Evolutionary conservation across 2,888 invertebrate genomes (phyloP), one percentile per base, ranked within the genome.

Genomic region (Leistus spinibarbis): DNA sequence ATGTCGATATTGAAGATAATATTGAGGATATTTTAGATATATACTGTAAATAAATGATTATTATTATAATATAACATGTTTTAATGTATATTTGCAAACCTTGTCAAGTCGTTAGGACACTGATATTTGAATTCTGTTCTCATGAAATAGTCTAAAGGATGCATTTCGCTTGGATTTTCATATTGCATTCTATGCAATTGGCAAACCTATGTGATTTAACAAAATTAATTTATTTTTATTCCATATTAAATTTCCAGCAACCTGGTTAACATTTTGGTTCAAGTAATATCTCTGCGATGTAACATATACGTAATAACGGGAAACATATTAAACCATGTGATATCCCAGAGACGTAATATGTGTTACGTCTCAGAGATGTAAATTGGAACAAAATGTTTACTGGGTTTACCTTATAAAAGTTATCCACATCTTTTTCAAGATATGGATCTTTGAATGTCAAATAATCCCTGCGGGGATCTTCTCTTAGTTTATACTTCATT

Each of bases 161-260:
- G 90, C 76, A 89, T 80, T 1, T 87, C 85, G 69, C 88, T 89
- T 1, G 88, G 88, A 57, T 91, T 90, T 82, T 88, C 88, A 81
- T 91, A 91, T 81, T 89, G 90, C 80, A 90, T 89, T 76, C 91
- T 86, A 77, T 90, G 89, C 40, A 87, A 84, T 81, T 91, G 91
- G 76, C 87, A 87, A 23, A 87, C 87, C 90, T 91, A 81, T 22
- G 80, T 78, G 65, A 16, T 23, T 24, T 62, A 27, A n/a, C 17
- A 40, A 16, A n/a, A n/a, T n/a, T n/a, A n/a, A n/a, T n/a, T n/a
- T n/a, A n/a, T n/a, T n/a, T n/a, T n/a, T n/a, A n/a, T n/a, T n/a
- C n/a, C n/a, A n/a, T n/a, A n/a, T n/a, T n/a, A n/a, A n/a, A n/a
- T n/a, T n/a, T n/a, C n/a, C n/a, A n/a, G n/a, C n/a, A n/a, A n/a